These are phyloP conservation scores for Gobiocypris rarus DNA, from an alignment of 2,113 vertebrate genomes.

Conservation along the genomic window DNA sequence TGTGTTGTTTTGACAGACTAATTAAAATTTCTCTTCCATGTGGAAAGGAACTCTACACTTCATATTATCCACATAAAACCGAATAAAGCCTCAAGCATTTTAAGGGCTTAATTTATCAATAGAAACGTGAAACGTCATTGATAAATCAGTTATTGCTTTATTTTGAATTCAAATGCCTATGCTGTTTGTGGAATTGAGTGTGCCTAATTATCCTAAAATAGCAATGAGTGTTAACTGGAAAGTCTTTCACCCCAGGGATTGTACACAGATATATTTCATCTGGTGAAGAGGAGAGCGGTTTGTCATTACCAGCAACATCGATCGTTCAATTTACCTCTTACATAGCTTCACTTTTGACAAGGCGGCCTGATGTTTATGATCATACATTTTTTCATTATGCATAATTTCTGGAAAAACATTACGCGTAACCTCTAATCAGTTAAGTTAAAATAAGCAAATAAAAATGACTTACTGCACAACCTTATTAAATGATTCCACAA, in stretches of 20 bases:
- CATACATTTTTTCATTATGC: neutral
- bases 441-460: neutral
- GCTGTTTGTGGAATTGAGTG: neutral
- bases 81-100: constrained; percentile 12
- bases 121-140: neutral
- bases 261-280: constrained; percentile 49
- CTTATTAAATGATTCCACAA: constrained; percentile 1
- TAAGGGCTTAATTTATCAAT: constrained; percentile 26
- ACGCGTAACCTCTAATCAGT: neutral
- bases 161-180: neutral
- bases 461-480: constrained; percentile 4
- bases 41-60: constrained; percentile 26
- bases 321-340: constrained; percentile 47
- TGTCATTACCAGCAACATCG: constrained; percentile 61
- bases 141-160: constrained; percentile 1
- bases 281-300: constrained; percentile 50
- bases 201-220: constrained; percentile 8
- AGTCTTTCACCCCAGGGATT: constrained; percentile 53
- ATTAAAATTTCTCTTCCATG: constrained; percentile 56
- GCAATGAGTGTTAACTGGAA: neutral
- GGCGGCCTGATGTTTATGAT: constrained; percentile 32
- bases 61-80: constrained; percentile 29
- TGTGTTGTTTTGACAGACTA: constrained; percentile 66
- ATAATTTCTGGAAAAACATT: neutral
- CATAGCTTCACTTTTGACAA: constrained; percentile 40